phyloP scores from a whole-genome alignment of 30 jellyfish, hydroid and myxozoan species.

The Aurelia coerulea region DNA sequence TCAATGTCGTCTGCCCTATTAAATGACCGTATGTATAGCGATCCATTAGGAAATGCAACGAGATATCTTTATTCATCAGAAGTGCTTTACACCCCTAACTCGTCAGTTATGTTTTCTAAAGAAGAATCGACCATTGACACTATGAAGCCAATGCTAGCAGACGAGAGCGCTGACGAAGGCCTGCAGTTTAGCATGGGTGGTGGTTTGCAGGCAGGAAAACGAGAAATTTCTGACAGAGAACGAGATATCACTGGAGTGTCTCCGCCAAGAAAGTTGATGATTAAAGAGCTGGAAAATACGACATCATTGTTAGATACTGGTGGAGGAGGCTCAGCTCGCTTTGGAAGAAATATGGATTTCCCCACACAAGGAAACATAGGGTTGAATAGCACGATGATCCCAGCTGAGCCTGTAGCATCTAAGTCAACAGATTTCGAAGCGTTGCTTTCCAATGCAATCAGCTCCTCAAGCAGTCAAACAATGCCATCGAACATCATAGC shows the following conservation, averaged over 20 bases:
- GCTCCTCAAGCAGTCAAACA: constrained; percentile 25
- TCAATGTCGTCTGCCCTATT: constrained; percentile 37
- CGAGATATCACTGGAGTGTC: constrained; percentile 11
- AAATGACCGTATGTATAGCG: constrained; percentile 39
- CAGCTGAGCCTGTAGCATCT: neutral
- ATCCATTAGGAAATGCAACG: constrained; percentile 32
- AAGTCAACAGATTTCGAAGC: constrained; percentile 56
- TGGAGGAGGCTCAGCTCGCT: neutral
- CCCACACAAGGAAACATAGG: neutral
- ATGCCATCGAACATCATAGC: neutral
- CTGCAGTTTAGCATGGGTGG: constrained; percentile 25
- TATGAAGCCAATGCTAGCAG: constrained; percentile 27
- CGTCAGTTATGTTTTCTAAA: constrained; percentile 16
- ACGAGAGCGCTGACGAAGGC: constrained; percentile 44
- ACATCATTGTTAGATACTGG: constrained; percentile 19
- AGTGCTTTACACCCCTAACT: constrained; percentile 22
- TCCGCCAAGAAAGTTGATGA: constrained; percentile 41
- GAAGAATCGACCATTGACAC: neutral
- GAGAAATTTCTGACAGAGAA: constrained; percentile 9
- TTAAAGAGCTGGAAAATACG: constrained; percentile 32
- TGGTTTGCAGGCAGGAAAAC: constrained; percentile 6
- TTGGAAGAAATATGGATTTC: neutral
- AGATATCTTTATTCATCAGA: constrained; percentile 51
- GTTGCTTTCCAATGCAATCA: constrained; percentile 60
- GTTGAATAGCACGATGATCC: neutral